A percentile compares a stretch with the other conserved stretches of the same genome.
These are phyloP conservation scores for Oscheius sp. DNA, from an alignment of 2,888 invertebrate species.

Conservation along the genomic window DNA sequence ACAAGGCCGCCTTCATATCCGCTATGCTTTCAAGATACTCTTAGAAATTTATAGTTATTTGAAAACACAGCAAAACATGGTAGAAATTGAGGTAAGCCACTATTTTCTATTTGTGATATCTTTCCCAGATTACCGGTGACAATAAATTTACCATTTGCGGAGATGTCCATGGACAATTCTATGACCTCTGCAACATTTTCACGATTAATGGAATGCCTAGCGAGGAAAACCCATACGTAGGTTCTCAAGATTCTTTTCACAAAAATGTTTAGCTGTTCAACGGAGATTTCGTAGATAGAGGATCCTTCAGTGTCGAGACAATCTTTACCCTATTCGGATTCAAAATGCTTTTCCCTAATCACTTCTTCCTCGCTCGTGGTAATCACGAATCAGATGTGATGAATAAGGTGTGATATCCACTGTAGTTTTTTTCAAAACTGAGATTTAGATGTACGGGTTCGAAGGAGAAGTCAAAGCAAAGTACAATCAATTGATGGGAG, in stretches of 20 bases:
- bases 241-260: slow-evolving; percentile 71
- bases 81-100: slow-evolving; percentile 84
- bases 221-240: slow-evolving; percentile 90
- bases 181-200: slow-evolving; percentile 97
- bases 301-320: slow-evolving; percentile 98
- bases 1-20: slow-evolving; percentile 92
- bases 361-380: slow-evolving; percentile 98
- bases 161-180: slow-evolving; percentile 98
- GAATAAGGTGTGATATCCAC: slow-evolving; percentile 78
- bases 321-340: slow-evolving; percentile 96
- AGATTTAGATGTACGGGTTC: slow-evolving; percentile 93
- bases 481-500: slow-evolving; percentile 91
- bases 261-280: slow-evolving; percentile 84
- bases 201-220: slow-evolving; percentile 95
- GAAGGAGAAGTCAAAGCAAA: slow-evolving; percentile 97
- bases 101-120: not conserved
- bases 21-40: slow-evolving; percentile 94
- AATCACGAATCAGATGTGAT: slow-evolving; percentile 97
- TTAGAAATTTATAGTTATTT: slow-evolving; percentile 85
- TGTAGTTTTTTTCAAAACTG: slow-evolving; percentile 47
- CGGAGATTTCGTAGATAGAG: slow-evolving; percentile 98
- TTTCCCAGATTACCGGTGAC: slow-evolving; percentile 30
- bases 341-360: slow-evolving; percentile 92
- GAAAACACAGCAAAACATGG: slow-evolving; percentile 83
- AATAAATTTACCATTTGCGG: slow-evolving; percentile 93